These are phyloP conservation scores for Macrosteles quadrilineatus DNA, from an alignment of 1,140 invertebrate species.

Conservation along the genomic window DNA sequence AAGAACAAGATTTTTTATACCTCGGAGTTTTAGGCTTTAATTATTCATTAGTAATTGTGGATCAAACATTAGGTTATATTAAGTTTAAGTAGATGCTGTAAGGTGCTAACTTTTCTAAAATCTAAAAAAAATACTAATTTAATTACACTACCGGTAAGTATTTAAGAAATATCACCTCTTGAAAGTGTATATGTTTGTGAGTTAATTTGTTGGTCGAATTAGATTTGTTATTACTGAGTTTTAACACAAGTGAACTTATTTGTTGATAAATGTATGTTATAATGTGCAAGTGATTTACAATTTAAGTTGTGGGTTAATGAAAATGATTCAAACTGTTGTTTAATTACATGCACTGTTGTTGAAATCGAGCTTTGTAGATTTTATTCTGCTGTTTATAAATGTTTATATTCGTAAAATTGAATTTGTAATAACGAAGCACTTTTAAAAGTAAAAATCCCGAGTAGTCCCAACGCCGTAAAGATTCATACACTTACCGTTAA, in stretches of 20 bases:
- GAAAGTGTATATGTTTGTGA: background rate
- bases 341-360: constrained; percentile 25
- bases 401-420: constrained; percentile 23
- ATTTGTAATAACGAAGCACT: constrained; percentile 24
- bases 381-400: constrained; percentile 28
- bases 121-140: background rate
- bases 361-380: constrained; percentile 28
- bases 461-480: too few relatives aligned
- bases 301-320: too few relatives aligned
- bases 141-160: background rate
- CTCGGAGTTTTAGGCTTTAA: too few relatives aligned
- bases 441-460: background rate
- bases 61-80: too few relatives aligned
- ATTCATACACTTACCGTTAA: too few relatives aligned
- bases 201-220: background rate
- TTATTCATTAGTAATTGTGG: too few relatives aligned
- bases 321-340: background rate
- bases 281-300: too few relatives aligned
- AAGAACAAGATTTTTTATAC: too few relatives aligned
- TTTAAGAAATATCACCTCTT: background rate
- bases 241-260: too few relatives aligned
- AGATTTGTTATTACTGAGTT: too few relatives aligned
- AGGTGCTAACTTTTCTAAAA: background rate
- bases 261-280: too few relatives aligned
- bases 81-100: background rate